Evolutionary conservation across 2,113 vertebrate species (phyloP), one percentile per base, ranked within the genome.

Genomic region (Halcyon malimbica): DNA sequence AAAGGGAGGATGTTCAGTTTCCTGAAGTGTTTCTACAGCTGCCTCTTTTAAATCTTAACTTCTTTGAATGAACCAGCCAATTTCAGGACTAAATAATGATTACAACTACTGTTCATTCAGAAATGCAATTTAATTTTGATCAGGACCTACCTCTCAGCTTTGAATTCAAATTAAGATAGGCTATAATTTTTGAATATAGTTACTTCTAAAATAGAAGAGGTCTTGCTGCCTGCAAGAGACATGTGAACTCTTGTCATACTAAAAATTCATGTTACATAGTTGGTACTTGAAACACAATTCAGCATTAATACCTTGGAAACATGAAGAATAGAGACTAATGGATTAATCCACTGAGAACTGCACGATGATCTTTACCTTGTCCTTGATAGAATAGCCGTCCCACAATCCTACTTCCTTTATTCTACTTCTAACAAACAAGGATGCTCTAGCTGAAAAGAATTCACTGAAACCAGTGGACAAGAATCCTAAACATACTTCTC

Each of bases 71-170:
- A 89, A 71, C 25, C 73, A 84, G 39, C 51, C 86, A 93, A 68
- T 94, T 93, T 90, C 76, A 75, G 73, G 56, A 82, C 73, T 87
- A 95, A 93, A 73, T 89, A 64, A 68, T 46, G 48, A 91, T 82
- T 94, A 69, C 62, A 82, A 81, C 79, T 89, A 87, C 42, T 69
- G 87, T 79, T 93, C 90, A 96, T 92, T 92, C 69, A 90, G 89
- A 87, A 92, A 91, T 92, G 86, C 79, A 77, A 91, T 96, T 92
- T 90, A 60, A 92, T 93, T 95, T 86, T 89, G 88, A 82, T 90
- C 73, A 92, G 65, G 48, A 78, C 57, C 35, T 88, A 87, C 48
- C 33, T 63, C 60, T 57, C 11, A 31, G 42, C 76, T 81, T 77
- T 90, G 88, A 96, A 97, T 96, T 93, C 67, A 92, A 94, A 95